Percentiles rank a stretch among this genome's conserved stretches.
phyloP scores from a whole-genome alignment of 2,797 vertebrate genomes.

The Catamblyrhynchus diadema region DNA sequence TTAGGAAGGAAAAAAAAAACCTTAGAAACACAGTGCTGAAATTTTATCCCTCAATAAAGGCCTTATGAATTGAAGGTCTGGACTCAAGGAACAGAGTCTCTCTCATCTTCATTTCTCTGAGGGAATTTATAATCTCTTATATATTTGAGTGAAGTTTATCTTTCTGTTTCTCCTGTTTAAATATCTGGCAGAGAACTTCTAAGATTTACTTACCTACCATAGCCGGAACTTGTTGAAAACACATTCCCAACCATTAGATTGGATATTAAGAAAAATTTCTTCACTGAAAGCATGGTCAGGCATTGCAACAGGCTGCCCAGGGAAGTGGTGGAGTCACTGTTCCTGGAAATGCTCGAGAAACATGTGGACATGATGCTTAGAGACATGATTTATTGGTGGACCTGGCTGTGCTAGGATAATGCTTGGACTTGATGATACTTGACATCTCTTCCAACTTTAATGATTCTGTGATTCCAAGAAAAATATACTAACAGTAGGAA shows the following conservation, averaged over 20 bases:
- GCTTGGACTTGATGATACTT: not conserved
- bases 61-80: not conserved
- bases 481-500: not conserved
- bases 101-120: not conserved
- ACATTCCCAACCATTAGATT: not conserved
- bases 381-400: not conserved
- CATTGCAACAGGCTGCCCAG: not conserved
- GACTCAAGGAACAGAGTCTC: not conserved
- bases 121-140: not conserved
- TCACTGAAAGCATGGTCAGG: not conserved
- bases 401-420: not conserved
- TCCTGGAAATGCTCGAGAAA: not conserved
- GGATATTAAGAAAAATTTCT: not conserved
- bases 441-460: not conserved
- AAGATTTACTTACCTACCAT: not conserved
- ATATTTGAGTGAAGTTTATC: not conserved
- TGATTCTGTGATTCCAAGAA: not conserved
- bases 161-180: not conserved
- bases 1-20: not conserved
- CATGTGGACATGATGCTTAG: not conserved
- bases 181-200: not conserved
- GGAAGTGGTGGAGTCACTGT: not conserved
- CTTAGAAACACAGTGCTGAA: not conserved
- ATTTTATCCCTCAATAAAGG: not conserved
- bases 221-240: not conserved